Base-by-base conservation (phyloP, 1,140 invertebrate species). In the Drosophila azteca region DNA sequence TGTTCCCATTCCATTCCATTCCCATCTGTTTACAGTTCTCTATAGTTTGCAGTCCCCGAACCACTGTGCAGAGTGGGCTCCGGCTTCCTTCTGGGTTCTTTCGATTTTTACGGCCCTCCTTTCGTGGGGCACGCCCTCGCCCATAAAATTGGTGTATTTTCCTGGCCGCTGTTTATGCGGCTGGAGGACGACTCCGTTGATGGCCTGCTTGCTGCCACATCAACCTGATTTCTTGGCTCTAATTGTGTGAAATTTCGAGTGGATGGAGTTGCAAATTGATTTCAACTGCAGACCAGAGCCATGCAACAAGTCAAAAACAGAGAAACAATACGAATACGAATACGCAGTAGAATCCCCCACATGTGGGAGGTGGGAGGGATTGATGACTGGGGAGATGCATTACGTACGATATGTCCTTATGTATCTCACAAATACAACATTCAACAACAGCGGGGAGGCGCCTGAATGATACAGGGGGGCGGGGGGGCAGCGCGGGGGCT, bases 261-360 rank as follows among this genome's bases (percentile, higher is more conserved):
- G 35, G 35, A 39, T 5, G 35, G 3, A 67, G n/a, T 2, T 29
- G 51, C 55, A 64, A 66, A 78, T 78, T 71, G 62, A 79, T 74
- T 68, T 62, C 55, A 49, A 67, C 43, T 66, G 43, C 13, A 26
- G 11, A 20, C 49, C 17, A 20, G 17, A 20, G 17, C 17, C 61
- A 57, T 54, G 77, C 77, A 79, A 75, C 77, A 79, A 82, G 73
- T 81, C 78, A 64, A 44, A 58, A 63, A 48, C 79, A 81, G 68
- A 73, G 57, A 44, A 45, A 46, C 61, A 61, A 63, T 51, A 64
- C 35, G 11, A 61, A 63, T 51, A 64, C 35, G 11, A 9, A 39
- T 13, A 5, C 35, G 35, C 4, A 13, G 13, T 20, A 0, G 5
- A 39, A 39, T 39, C 11, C 9, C 0, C n/a, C n/a, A n/a, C 4